Conservation (phyloP, 53 echinoderm and acorn worm genomes). For the Arbacia lixula region DNA sequence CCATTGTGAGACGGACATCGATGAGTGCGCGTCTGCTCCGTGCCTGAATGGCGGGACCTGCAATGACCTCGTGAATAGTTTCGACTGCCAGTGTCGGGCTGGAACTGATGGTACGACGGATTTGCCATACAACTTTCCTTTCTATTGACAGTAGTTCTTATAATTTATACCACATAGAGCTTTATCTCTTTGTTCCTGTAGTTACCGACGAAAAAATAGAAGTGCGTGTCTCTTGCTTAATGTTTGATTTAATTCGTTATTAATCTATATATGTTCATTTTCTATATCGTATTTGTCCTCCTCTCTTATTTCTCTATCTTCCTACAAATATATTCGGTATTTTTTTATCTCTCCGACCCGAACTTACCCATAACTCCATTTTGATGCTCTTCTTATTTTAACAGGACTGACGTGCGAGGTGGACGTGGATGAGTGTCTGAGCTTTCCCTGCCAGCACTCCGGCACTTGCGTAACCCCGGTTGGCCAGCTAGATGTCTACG, state of each 20-base stretch:
- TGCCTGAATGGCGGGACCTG: slow-evolving; percentile 23
- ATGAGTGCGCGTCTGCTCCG: slow-evolving; percentile 22
- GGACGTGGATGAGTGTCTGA: slow-evolving; percentile 42
- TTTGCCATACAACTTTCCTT: no score
- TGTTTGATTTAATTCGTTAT: no score
- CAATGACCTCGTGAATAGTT: slow-evolving; percentile 35
- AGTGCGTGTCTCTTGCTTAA: no score
- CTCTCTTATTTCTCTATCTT: no score
- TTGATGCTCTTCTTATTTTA: not conserved
- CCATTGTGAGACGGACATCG: not conserved
- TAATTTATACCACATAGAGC: no score
- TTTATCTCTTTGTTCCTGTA: no score
- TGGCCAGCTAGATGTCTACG: slow-evolving; percentile 3
- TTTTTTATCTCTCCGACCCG: no score
- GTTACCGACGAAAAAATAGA: no score
- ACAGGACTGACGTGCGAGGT: slow-evolving; percentile 14
- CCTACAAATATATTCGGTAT: no score
- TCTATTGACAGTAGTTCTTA: no score
- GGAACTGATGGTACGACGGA: slow-evolving; percentile 59
- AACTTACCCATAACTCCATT: no score
- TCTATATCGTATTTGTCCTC: not conserved
- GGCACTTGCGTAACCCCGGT: slow-evolving; percentile 16
- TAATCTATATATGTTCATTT: no score
- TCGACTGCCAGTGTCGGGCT: slow-evolving; percentile 60
- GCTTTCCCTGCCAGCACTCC: slow-evolving; percentile 48